Base-by-base conservation (phyloP, 2,797 vertebrate species). In the Philypnodon macrostomus region DNA sequence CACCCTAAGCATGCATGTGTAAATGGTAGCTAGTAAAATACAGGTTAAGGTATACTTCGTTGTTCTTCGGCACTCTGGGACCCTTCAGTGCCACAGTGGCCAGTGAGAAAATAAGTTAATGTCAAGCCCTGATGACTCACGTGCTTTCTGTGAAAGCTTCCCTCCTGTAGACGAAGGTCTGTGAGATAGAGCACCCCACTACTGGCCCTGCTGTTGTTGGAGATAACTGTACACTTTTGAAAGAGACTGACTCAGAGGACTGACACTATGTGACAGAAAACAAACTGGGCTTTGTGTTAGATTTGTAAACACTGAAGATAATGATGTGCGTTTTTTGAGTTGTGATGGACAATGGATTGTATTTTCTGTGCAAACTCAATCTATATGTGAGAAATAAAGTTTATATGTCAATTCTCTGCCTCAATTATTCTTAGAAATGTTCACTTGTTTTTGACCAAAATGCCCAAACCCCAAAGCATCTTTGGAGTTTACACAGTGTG, bases 131-230 rank as follows among this genome's bases (percentile, higher is more conserved):
- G n/a, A n/a, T n/a, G n/a, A n/a, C n/a, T n/a, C n/a, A n/a, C n/a
- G 31, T 85, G 88, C 88, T 89, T 89, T 89, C 88, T 83, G 84
- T 89, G 87, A 89, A 88, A 88, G 88, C 88, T 81, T 16, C 58
- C 50, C 47, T 80, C 59, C 58, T 72, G 77, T 72, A 71, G 67
- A 73, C 70, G 50, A 70, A 80, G 73, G 70, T 72, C 71, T 38
- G n/a, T n/a, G 14, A 21, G 63, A 59, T 52, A 51, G 63, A 39
- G 42, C 73, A 57, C 63, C 52, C 47, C 66, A 71, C 77, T 75
- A 77, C 78, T 77, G 80, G 58, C 60, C 69, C 75, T 73, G 53
- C 62, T 52, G 31, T 50, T 41, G 62, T 81, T 74, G 61, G 44
- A 68, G 42, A 73, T 55, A 48, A 53, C 46, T 71, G 47, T 59